These are phyloP conservation scores for Sebastes alutus DNA, from an alignment of 2,797 vertebrate genomes.

Conservation along the genomic window DNA sequence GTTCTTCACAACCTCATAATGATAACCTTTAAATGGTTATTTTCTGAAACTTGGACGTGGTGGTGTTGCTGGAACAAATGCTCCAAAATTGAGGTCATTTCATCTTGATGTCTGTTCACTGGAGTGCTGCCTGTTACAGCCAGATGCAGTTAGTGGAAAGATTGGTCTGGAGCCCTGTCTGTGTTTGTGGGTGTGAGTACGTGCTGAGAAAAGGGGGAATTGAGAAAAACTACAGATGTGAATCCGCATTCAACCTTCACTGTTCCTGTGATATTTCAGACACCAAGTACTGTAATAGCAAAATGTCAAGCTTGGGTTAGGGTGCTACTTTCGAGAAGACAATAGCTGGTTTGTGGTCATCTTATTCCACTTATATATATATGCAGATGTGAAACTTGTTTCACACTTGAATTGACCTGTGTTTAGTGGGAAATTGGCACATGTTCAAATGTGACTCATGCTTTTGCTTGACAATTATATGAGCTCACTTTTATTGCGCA, in stretches of 20 bases:
- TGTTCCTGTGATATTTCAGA: neutral
- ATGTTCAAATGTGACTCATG: neutral
- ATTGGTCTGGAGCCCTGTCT: neutral
- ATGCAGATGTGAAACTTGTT: neutral
- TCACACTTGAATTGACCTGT: neutral
- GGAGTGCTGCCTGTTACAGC: neutral
- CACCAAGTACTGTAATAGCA: neutral
- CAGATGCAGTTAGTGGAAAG: neutral
- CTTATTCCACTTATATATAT: neutral
- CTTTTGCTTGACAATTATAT: neutral
- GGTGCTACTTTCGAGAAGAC: too few relatives aligned
- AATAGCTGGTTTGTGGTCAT: neutral
- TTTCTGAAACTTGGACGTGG: neutral
- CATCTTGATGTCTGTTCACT: neutral
- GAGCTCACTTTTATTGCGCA: neutral
- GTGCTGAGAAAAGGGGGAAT: neutral
- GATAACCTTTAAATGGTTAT: neutral
- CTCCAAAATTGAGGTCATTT: neutral
- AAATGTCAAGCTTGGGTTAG: too few relatives aligned
- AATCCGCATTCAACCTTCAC: neutral
- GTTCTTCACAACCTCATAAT: neutral
- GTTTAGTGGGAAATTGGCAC: neutral
- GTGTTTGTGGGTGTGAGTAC: neutral
- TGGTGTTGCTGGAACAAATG: neutral
- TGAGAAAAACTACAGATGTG: neutral